Base-by-base conservation (phyloP, 2,888 invertebrate genomes). In the Lepidochrysops patricia region DNA sequence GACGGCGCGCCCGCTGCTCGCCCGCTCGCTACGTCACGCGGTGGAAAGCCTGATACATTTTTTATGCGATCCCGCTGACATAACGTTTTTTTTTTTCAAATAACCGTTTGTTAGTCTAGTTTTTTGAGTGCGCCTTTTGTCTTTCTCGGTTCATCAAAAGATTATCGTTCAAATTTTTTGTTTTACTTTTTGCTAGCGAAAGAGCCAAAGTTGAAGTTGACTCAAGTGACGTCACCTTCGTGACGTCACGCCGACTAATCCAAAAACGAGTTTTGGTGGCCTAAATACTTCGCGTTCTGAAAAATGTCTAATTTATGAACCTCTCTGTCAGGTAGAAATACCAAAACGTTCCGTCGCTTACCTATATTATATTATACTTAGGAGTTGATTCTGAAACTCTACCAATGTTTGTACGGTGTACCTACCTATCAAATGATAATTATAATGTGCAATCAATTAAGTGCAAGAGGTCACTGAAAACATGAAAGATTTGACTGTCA, bases 1-100 rank as follows among this genome's bases (percentile, higher is more conserved):
- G 60, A 63, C 74, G 80, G 72, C 82, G 82, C 79, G 82, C 83
- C 81, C 77, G 81, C 77, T 70, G 70, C 69, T 70, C 79, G 82
- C 83, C 81, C 76, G 81, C 76, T 70, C 68, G 69, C 68, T 72
- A 70, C 64, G 60, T 71, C 76, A 83, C 82, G 58, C 60, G 68
- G 71, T 77, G 74, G 74, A 82, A 84, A 84, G 83, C 82, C 81
- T 79, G 72, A 67, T 60, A 66, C 69, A 67, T 72, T 74, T 72
- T 72, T 75, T 75, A 70, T 61, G 63, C 63, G 63, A 62, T 57
- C 66, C 70, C 65, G 68, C 63, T 63, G 57, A 49, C 34, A 64
- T 65, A 63, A 57, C 62, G 61, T 43, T 66, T 61, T 61, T 54
- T 66, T 69, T 63, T 54, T 66, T 69, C 62, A 50, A 56, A 27